phyloP scores from a whole-genome alignment of 2,888 invertebrate genomes.

The Anthoptus insignis region DNA sequence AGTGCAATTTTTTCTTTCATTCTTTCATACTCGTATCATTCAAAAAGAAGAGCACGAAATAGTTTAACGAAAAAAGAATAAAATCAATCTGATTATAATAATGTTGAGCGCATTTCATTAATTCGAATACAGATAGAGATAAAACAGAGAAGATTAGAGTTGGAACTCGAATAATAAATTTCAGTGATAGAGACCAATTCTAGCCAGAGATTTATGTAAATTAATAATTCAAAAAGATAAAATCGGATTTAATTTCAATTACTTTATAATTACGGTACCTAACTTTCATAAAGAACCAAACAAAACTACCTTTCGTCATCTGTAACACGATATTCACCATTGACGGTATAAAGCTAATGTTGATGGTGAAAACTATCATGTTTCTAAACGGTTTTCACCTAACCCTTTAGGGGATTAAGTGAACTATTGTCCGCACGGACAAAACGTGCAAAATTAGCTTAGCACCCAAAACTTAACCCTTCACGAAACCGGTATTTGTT shows the following conservation, averaged over 20 bases:
- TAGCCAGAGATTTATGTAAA: constrained; percentile 15
- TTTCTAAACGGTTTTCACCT: constrained; percentile 70
- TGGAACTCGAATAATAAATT: constrained; percentile 12
- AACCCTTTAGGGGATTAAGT: constrained; percentile 69
- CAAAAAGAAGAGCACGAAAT: too few relatives aligned
- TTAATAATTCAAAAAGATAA: constrained; percentile 31
- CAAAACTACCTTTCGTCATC: constrained; percentile 55
- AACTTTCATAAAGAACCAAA: constrained; percentile 27
- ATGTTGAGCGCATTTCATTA: not conserved
- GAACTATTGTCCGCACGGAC: constrained; percentile 78
- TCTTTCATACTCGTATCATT: not conserved
- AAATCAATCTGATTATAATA: not conserved
- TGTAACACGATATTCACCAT: constrained; percentile 72
- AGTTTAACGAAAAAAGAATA: not conserved
- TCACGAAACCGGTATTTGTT: constrained; percentile 73
- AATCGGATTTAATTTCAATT: constrained; percentile 21
- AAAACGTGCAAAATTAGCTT: constrained; percentile 86
- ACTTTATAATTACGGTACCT: constrained; percentile 30
- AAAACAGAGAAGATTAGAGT: constrained; percentile 12
- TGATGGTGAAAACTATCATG: constrained; percentile 79
- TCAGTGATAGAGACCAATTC: constrained; percentile 12
- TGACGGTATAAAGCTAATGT: constrained; percentile 67
- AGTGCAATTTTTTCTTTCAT: too few relatives aligned
- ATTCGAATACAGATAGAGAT: constrained; percentile 6
- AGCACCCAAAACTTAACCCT: constrained; percentile 56